These are phyloP conservation scores for Echinarachnius parma DNA, from an alignment of 53 echinoderm and acorn worm species.

Conservation along the genomic window DNA sequence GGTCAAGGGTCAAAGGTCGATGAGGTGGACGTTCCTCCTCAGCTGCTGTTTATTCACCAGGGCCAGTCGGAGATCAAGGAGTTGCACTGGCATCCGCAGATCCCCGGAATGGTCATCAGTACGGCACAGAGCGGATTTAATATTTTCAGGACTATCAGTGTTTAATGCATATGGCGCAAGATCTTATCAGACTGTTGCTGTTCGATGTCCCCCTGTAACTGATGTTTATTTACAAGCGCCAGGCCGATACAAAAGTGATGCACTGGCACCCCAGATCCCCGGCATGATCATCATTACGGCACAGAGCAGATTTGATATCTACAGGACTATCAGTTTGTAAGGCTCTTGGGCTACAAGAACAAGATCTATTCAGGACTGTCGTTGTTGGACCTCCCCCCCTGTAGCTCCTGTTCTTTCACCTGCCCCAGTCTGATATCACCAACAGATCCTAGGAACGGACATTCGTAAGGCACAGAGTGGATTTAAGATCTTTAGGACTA, in stretches of 20 bases:
- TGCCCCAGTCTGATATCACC: no score
- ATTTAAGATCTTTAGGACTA: no score
- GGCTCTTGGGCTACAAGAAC: no score
- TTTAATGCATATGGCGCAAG: conserved; percentile 27
- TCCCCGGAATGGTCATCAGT: conserved; percentile 80
- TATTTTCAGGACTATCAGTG: conserved; percentile 95
- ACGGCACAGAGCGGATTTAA: conserved; percentile 94
- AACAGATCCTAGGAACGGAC: no score
- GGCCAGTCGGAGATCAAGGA: conserved; percentile 98
- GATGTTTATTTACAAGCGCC: conserved; percentile 81
- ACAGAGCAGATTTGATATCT: conserved; percentile 77
- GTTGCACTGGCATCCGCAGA: conserved; percentile 93
- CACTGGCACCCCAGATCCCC: conserved; percentile 91
- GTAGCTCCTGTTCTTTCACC: no score
- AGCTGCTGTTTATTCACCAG: conserved; percentile 94
- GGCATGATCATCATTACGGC: conserved; percentile 75
- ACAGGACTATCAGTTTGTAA: conserved; percentile 82
- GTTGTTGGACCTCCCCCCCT: no score
- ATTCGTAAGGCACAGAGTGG: no score
- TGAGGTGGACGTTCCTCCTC: conserved; percentile 76
- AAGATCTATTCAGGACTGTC: no score
- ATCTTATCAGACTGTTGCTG: background rate
- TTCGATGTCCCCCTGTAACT: no score
- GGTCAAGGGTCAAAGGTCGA: conserved; percentile 39
- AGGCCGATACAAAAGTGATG: conserved; percentile 76